phyloP scores from a whole-genome alignment of 2,888 invertebrate genomes.

The Gymnocheta viridis region DNA sequence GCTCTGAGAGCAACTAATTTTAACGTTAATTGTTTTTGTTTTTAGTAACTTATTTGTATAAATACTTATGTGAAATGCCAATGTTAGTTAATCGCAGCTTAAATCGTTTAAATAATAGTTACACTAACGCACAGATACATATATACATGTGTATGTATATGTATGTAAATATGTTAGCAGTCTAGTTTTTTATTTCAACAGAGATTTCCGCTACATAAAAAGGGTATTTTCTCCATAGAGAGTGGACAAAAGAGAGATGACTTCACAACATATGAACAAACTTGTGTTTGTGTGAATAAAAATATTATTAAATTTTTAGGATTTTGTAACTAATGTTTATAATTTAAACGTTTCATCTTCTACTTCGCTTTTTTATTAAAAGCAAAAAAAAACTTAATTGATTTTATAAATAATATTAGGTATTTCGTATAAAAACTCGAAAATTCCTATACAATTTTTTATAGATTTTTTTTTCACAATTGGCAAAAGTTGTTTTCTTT shows the following conservation, averaged over 20 bases:
- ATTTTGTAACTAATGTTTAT: constrained; percentile 1
- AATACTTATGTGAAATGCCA: constrained; percentile 13
- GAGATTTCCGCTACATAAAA: constrained; percentile 12
- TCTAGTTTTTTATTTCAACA: constrained; percentile 4
- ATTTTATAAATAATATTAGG: background rate
- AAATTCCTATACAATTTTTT: constrained; percentile 45
- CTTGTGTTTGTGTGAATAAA: background rate
- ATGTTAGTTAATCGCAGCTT: constrained; percentile 49
- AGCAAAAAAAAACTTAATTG: background rate
- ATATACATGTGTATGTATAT: too few relatives aligned
- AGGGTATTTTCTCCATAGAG: constrained; percentile 1
- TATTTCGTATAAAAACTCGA: background rate
- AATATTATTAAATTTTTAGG: background rate
- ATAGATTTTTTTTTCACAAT: constrained; percentile 55
- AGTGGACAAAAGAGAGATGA: constrained; percentile 10
- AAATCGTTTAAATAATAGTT: constrained; percentile 32
- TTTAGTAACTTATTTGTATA: constrained; percentile 6
- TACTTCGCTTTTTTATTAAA: background rate
- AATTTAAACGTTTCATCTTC: background rate
- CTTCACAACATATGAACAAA: constrained; percentile 7
- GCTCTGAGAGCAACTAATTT: background rate
- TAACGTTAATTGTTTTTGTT: background rate
- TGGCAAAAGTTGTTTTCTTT: constrained; percentile 20
- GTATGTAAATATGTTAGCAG: too few relatives aligned
- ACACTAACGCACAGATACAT: background rate